Evolutionary conservation across 2,888 invertebrate species (phyloP), one percentile per base, ranked within the genome.

Genomic region (Aphelenchoides bicaudatus): DNA sequence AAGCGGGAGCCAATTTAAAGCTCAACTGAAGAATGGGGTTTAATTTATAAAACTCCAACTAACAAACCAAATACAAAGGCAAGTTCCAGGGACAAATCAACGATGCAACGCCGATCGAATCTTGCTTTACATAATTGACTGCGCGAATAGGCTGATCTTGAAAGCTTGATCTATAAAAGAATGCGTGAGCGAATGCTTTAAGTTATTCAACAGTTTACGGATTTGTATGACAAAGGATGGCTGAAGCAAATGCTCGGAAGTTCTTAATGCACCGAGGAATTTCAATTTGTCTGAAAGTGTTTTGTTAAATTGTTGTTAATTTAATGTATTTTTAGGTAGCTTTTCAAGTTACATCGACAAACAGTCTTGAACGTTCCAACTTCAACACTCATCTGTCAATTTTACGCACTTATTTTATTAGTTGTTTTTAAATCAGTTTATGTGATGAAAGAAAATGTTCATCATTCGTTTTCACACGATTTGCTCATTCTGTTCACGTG

Each of bases 51-150:
- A 34, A 27, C 19, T 27, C 16, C 31, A 16, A n/a, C 23, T 6
- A n/a, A 38, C 31, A 28, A 34, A 73, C 67, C 61, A 84, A 74
- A 66, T 84, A 84, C 25, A 84, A 69, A 0, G 84, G 84, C 1
- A 84, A 79, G 72, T 84, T 84, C 84, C 84, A 85, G 0, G 84
- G 84, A 56, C 81, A 80, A 59, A 84, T 84, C 19, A 84, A 75
- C 0, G 81, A 84, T 0, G 82, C 83, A 25, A 84, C 84, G 6
- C 84, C 84, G 13, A 84, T 78, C 5, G 84, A 82, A 37, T 79
- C 74, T 39, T 81, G 78, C 6, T 78, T 67, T 0, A 82, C 82
- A 72, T 84, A 84, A 71, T 83, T 83, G 2, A 84, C 47, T 3
- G 80, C 77, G 16, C 68, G 59, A 6, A 65, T 48, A 1, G 73